Evolutionary conservation across 2,888 invertebrate species (phyloP), one percentile per base, ranked within the genome.

Genomic region (Aromia moschata): DNA sequence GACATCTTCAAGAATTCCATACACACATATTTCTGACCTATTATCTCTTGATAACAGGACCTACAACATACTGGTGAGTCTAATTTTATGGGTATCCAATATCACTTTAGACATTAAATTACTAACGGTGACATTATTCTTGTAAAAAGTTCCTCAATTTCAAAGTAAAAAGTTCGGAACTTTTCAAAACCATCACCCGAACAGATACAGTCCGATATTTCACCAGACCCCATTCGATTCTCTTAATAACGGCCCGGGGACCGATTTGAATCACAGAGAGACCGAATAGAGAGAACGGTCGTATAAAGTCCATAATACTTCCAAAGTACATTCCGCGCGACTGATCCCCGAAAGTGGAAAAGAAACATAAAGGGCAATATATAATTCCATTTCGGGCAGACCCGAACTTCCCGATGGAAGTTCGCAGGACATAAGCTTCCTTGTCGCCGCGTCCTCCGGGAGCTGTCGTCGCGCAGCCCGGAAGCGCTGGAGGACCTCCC

Each of bases 381-480:
- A 49, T 41, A 52, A 52, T 41, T 17, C 52, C 52, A 41, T 40
- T 41, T 41, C 17, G 49, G 14, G 52, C 15, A 30, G 49, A 25
- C 37, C 49, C n/a, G n/a, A 52, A 52, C 41, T 52, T 41, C 40
- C 41, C 52, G 41, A 12, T 9, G 15, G 43, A 43, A 57, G 38
- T 51, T 52, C 18, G 51, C 47, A 44, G 58, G 58, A 59, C 59
- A 59, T 59, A 55, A 59, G 58, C 54, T 41, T 41, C 46, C 54
- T 58, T 61, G 54, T 61, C 51, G 45, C 40, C 58, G 20, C 30
- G 15, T 44, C 61, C 58, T 49, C 33, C 16, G 51, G 58, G 61
- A 55, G 41, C 58, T 61, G 61, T 58, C 61, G 20, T 43, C 60
- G 17, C 16, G 36, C 15, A 49, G 20, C 44, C 41, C 38, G 49